Evolutionary conservation across 1,140 invertebrate genomes (phyloP).

Genomic region (Caenorhabditis briggsae): DNA sequence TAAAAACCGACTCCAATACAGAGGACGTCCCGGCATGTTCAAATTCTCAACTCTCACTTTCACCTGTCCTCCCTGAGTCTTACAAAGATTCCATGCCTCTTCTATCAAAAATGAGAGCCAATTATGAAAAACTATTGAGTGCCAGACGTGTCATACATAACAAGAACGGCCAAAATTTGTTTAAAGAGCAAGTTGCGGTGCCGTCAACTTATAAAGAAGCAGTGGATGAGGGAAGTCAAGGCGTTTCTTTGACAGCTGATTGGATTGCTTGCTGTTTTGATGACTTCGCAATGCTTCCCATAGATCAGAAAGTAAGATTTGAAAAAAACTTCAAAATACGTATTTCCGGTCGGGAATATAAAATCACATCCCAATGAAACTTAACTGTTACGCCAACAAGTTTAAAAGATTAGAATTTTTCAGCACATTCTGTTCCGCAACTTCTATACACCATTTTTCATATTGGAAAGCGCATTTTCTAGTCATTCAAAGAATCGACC

Average conservation of each 20-base stretch:
- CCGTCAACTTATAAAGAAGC: not conserved
- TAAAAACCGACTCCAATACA: too few relatives aligned
- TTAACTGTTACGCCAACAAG: too few relatives aligned
- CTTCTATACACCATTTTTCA: not conserved
- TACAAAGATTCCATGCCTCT: not conserved
- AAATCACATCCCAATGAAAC: too few relatives aligned
- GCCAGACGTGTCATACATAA: too few relatives aligned
- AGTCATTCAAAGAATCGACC: not conserved
- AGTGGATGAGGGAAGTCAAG: not conserved
- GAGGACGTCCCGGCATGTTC: not conserved
- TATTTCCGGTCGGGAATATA: too few relatives aligned
- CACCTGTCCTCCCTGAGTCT: not conserved
- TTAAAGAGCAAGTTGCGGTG: not conserved
- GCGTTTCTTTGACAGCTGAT: not conserved
- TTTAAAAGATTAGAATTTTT: not conserved
- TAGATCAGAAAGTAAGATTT: not conserved
- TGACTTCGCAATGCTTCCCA: not conserved
- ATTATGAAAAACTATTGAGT: not conserved
- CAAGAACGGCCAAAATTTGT: not conserved
- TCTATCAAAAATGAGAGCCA: not conserved
- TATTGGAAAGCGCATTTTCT: not conserved
- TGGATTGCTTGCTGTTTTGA: conserved; percentile 11
- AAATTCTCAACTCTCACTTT: not conserved
- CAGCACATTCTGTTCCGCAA: conserved; percentile 2
- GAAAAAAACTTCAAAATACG: too few relatives aligned